phyloP scores from a whole-genome alignment of 2,113 vertebrate genomes.

The Phocoena sinus region DNA sequence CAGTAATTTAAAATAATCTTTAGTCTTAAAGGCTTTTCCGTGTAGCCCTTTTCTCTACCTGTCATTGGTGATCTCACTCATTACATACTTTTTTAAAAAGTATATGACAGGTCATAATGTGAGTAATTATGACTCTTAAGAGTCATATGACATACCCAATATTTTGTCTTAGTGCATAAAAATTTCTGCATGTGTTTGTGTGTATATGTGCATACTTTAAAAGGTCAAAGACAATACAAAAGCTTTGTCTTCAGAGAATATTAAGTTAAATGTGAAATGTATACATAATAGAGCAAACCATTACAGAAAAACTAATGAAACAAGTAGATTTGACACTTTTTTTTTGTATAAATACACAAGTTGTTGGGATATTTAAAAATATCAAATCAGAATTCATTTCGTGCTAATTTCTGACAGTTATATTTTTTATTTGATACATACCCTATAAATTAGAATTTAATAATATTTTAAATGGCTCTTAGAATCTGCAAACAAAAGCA shows the following conservation, averaged over 20 bases:
- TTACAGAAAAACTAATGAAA: neutral
- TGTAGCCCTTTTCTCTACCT: neutral
- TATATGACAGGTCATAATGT: neutral
- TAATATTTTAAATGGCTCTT: neutral
- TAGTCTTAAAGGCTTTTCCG: constrained; percentile 10
- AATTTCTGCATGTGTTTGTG: neutral
- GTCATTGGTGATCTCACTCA: neutral
- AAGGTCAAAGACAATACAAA: neutral
- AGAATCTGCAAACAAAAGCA: neutral
- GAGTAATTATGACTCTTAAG: neutral
- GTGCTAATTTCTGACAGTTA: constrained; percentile 19
- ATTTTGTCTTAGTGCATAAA: neutral
- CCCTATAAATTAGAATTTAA: neutral
- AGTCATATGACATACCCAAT: neutral
- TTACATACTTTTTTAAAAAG: neutral
- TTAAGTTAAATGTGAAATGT: neutral
- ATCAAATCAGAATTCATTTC: constrained; percentile 8
- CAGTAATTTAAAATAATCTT: constrained; percentile 39
- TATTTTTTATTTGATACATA: neutral
- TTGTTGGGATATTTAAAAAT: neutral
- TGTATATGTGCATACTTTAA: neutral
- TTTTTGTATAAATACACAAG: neutral
- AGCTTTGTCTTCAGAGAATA: constrained; percentile 22
- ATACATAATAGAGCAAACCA: neutral
- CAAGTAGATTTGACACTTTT: neutral